Percentiles rank a stretch among this genome's conserved stretches.
phyloP scores from a whole-genome alignment of 2,888 invertebrate genomes.

The Panzeria rudis region DNA sequence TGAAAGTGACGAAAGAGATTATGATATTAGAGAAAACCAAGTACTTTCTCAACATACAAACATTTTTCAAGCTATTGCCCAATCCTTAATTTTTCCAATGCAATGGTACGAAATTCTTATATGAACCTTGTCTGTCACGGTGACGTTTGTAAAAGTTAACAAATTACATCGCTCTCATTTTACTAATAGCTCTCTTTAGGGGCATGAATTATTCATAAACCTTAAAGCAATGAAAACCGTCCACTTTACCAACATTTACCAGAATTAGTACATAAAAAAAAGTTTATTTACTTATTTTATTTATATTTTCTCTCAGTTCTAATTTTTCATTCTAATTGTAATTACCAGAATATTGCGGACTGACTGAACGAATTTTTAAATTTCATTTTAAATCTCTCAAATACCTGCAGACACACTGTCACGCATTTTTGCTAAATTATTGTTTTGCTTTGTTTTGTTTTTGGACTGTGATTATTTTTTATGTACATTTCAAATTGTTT shows the following conservation, averaged over 20 bases:
- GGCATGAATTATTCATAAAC: not conserved
- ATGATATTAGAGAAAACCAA: not conserved
- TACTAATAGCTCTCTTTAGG: not conserved
- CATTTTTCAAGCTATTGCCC: too few relatives aligned
- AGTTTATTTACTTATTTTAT: too few relatives aligned
- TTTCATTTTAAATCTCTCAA: conserved; percentile 32
- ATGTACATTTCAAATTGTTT: not conserved
- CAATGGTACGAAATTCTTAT: too few relatives aligned
- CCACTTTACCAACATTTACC: not conserved
- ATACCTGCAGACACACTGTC: not conserved
- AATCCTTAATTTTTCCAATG: too few relatives aligned
- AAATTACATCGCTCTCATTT: not conserved
- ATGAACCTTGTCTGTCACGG: not conserved
- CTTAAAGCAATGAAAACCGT: not conserved
- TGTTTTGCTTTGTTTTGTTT: not conserved
- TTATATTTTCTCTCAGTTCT: not conserved
- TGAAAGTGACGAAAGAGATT: too few relatives aligned
- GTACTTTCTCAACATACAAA: not conserved
- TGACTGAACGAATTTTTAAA: conserved; percentile 35
- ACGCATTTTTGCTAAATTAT: not conserved
- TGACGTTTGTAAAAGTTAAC: not conserved
- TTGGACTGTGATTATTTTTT: too few relatives aligned
- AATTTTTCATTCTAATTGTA: conserved; percentile 16
- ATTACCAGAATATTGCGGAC: conserved; percentile 35
- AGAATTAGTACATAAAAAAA: not conserved